Evolutionary conservation across 2,113 vertebrate species (phyloP), one percentile per base, ranked within the genome.

Genomic region (Onychostoma macrolepis): DNA sequence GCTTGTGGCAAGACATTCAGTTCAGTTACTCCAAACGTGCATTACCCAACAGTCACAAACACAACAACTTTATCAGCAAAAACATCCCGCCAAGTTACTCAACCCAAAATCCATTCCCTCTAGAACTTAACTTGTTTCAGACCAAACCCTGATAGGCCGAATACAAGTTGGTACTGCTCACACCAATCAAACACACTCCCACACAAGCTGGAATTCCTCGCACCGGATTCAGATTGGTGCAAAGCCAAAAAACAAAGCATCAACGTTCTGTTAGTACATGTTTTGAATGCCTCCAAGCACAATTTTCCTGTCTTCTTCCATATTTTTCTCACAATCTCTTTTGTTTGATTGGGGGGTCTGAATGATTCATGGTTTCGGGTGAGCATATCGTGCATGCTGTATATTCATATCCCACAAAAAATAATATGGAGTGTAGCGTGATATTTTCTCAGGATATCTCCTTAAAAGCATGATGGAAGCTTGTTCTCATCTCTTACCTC

Each of bases 301-400:
- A 78, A 56, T 83, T 67, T 71, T 71, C 50, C 69, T 33, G 26
- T 33, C n/a, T 36, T 28, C 63, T 79, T 80, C 30, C 3, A 82
- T 50, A 41, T 56, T 43, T n/a, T 76, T 87, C 43, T 58, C 58
- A 69, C 80, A 43, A 19, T 48, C 21, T 83, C 17, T 83, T 67
- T 83, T 30, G n/a, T 65, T n/a, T 36, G 56, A 74, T 77, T 83
- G 24, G 21, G n/a, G 71, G 81, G 41, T 67, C 15, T 53, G 80
- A 83, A 61, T 87, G 80, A 87, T 33, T 87, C 86, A 87, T 38
- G 43, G 86, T 87, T 83, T 87, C 86, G 80, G 80, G 48, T 80
- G 76, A 80, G 30, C 45, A 38, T 41, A 41, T 80, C 33, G 33
- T 71, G 17, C 45, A 56, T 69, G 13, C 11, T 69, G 48, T 67